Conservation (phyloP, 2,888 invertebrate species). For the Maniola hyperantus region DNA sequence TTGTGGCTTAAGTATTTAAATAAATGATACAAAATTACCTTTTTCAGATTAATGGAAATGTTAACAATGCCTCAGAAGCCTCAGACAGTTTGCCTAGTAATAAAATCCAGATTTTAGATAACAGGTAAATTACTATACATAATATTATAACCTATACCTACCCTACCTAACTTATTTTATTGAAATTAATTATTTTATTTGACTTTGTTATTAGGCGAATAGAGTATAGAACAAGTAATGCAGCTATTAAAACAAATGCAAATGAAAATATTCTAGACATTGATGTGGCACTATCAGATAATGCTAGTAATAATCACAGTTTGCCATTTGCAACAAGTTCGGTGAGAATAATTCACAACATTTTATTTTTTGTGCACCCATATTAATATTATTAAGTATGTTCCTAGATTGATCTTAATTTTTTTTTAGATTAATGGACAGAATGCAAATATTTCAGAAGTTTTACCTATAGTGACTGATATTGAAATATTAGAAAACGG, state of each 20-base stretch:
- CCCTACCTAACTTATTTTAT: not conserved
- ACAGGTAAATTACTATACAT: not conserved
- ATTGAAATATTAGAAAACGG: not conserved
- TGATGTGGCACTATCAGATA: not conserved
- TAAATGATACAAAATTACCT: not conserved
- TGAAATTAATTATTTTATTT: not conserved
- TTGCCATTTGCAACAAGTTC: not conserved
- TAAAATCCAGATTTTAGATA: not conserved
- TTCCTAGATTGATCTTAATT: not conserved
- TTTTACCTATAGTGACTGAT: not conserved
- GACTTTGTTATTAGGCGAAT: not conserved
- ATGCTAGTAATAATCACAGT: not conserved
- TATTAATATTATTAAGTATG: not conserved
- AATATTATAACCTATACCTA: no score
- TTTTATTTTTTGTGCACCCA: not conserved
- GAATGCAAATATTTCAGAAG: not conserved
- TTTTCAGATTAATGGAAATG: not conserved
- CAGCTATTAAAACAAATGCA: not conserved
- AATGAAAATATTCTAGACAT: not conserved
- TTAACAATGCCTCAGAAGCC: not conserved
- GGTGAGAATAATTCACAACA: slow-evolving; percentile 1
- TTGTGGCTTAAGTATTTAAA: not conserved
- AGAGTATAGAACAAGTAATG: slow-evolving; percentile 3
- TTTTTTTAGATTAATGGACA: slow-evolving; percentile 4
- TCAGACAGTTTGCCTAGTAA: no score